Conservation (phyloP, 2,888 invertebrate species). For the Cosmorhoe ocellata region DNA sequence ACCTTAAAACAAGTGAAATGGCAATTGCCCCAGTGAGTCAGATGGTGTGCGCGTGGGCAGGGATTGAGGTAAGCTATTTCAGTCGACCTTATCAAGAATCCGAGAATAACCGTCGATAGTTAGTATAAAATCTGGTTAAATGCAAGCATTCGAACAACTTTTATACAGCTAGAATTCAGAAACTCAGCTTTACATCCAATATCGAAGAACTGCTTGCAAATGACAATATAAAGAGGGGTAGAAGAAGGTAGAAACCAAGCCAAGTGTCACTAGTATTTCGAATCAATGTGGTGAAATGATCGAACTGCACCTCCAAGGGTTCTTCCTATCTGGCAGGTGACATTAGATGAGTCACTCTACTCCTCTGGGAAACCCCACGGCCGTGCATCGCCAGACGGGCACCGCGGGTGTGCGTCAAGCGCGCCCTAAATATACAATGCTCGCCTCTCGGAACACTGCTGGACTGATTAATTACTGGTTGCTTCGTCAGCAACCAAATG, state of each 20-base stretch:
- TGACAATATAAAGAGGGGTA: too few relatives aligned
- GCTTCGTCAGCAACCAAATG: constrained; percentile 2
- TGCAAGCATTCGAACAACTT: constrained; percentile 18
- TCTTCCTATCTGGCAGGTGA: constrained; percentile 43
- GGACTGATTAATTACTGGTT: constrained; percentile 22
- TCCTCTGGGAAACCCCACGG: constrained; percentile 49
- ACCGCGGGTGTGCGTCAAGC: constrained; percentile 52
- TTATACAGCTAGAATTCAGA: too few relatives aligned
- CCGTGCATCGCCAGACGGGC: constrained; percentile 36
- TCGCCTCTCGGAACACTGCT: constrained; percentile 23
- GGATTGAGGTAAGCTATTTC: constrained; percentile 35
- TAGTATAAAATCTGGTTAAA: constrained; percentile 23
- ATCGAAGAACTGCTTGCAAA: too few relatives aligned
- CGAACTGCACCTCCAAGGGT: too few relatives aligned
- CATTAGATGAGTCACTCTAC: constrained; percentile 45
- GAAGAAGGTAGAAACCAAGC: too few relatives aligned
- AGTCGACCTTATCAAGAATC: constrained; percentile 36
- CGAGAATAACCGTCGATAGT: constrained; percentile 28
- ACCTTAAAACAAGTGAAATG: neutral
- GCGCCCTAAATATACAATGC: constrained; percentile 49
- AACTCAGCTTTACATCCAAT: too few relatives aligned
- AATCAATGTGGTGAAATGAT: too few relatives aligned
- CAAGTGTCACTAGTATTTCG: too few relatives aligned
- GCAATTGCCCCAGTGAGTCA: constrained; percentile 23
- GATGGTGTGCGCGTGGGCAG: constrained; percentile 23